These are phyloP conservation scores for Bombus pascuorum DNA, from an alignment of 1,140 invertebrate genomes.

Conservation along the genomic window DNA sequence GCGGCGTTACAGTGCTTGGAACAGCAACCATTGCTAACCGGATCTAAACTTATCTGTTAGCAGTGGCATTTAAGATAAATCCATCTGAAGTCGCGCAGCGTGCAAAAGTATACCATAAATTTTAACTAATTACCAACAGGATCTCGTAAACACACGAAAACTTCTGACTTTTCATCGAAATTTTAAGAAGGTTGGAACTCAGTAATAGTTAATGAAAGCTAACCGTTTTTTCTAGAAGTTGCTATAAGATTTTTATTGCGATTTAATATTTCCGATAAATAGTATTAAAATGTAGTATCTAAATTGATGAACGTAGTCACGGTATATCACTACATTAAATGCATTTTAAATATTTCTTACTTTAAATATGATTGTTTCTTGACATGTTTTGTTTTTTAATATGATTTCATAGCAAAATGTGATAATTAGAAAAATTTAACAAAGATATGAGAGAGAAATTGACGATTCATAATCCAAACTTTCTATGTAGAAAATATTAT, in stretches of 20 bases:
- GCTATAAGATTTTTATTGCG: too few species aligned
- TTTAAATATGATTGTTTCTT: not conserved
- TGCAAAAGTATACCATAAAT: slow-evolving; percentile 73
- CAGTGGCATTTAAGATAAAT: slow-evolving; percentile 72
- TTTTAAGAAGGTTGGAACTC: not conserved
- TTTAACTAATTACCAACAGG: slow-evolving; percentile 76
- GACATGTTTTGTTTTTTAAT: not conserved
- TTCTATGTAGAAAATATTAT: not conserved
- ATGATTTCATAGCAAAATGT: not conserved
- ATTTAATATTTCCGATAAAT: too few species aligned
- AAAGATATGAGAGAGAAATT: not conserved
- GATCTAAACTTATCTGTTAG: slow-evolving; percentile 62
- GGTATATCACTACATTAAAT: too few species aligned
- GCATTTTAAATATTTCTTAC: not conserved
- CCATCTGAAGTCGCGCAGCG: slow-evolving; percentile 61
- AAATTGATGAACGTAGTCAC: too few species aligned
- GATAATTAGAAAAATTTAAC: not conserved
- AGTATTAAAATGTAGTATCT: too few species aligned
- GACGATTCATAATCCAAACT: not conserved
- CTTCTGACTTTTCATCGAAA: not conserved
- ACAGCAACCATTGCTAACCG: slow-evolving; percentile 54
- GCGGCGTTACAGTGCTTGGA: slow-evolving; percentile 57
- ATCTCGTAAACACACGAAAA: slow-evolving; percentile 70
- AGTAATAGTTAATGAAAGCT: too few species aligned
- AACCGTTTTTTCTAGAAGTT: not conserved